Percentiles rank a stretch among this genome's conserved stretches.
Evolutionary conservation across 2,797 vertebrate genomes (phyloP).

Genomic region (Simalia tracyae): DNA sequence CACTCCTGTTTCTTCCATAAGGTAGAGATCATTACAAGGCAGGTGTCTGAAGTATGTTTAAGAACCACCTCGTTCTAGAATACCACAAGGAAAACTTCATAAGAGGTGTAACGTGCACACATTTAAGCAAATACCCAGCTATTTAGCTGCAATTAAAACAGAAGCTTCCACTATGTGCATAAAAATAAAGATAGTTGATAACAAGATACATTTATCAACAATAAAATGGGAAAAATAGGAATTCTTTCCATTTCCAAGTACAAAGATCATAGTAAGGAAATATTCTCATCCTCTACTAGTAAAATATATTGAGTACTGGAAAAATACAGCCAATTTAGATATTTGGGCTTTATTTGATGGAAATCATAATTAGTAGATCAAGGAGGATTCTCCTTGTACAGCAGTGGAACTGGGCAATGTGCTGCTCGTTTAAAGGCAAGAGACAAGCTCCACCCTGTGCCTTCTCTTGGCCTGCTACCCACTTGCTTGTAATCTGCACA

Average conservation of each 20-base stretch:
- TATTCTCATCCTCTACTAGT: not conserved
- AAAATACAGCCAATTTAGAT: not conserved
- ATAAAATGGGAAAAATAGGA: not conserved
- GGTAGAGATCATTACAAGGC: not conserved
- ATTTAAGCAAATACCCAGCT: slow-evolving; percentile 7
- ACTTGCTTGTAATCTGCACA: not conserved
- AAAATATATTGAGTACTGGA: not conserved
- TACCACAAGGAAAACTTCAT: not conserved
- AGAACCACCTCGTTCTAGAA: not conserved
- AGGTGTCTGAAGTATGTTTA: not conserved
- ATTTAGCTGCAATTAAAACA: not conserved
- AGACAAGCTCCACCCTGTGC: not conserved
- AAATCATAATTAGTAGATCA: not conserved
- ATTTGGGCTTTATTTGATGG: not conserved
- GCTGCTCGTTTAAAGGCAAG: not conserved
- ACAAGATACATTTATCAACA: not conserved
- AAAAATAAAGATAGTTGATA: slow-evolving; percentile 19
- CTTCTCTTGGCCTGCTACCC: not conserved
- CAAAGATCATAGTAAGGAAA: not conserved
- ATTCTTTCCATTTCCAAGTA: slow-evolving; percentile 13
- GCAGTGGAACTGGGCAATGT: not conserved
- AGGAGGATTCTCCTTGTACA: not conserved
- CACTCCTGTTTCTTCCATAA: not conserved
- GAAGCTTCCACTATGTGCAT: not conserved
- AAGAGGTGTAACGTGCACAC: not conserved